Evolutionary conservation across 1,140 invertebrate species (phyloP).

Genomic region (Solenopsis invicta): DNA sequence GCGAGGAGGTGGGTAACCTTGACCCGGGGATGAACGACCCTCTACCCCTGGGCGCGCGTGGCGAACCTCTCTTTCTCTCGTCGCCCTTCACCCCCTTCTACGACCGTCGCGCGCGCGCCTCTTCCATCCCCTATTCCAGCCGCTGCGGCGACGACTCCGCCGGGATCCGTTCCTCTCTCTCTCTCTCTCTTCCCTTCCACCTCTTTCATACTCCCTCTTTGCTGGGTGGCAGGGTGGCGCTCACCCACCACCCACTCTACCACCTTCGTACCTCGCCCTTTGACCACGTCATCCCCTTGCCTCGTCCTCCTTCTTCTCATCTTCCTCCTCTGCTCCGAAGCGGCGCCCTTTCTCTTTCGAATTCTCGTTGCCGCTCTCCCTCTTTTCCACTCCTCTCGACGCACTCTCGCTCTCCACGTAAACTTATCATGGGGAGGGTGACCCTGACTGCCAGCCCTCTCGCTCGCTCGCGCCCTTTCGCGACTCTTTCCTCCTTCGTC

Average conservation of each 20-base stretch:
- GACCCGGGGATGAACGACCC: slow-evolving; percentile 86
- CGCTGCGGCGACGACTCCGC: slow-evolving; percentile 59
- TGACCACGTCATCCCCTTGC: slow-evolving; percentile 37
- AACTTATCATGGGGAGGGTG: slow-evolving; percentile 72
- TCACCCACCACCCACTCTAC: slow-evolving; percentile 57
- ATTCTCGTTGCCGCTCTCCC: slow-evolving; percentile 62
- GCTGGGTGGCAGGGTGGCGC: slow-evolving; percentile 23
- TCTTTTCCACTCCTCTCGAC: slow-evolving; percentile 53
- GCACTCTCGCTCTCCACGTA: slow-evolving; percentile 75
- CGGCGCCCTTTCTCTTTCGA: slow-evolving; percentile 63
- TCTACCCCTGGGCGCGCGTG: slow-evolving; percentile 76
- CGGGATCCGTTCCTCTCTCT: slow-evolving; percentile 39
- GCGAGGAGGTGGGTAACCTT: slow-evolving; percentile 83
- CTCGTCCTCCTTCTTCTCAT: not conserved
- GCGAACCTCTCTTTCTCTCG: slow-evolving; percentile 66
- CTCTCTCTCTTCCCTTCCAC: slow-evolving; percentile 26
- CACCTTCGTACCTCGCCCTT: slow-evolving; percentile 55
- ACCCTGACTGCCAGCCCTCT: slow-evolving; percentile 52
- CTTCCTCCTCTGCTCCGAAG: slow-evolving; percentile 5
- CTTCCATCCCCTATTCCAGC: not conserved
- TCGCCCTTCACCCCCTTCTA: slow-evolving; percentile 65
- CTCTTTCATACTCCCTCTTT: slow-evolving; percentile 56
- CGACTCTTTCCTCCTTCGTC: slow-evolving; percentile 44
- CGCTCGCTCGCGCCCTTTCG: slow-evolving; percentile 45
- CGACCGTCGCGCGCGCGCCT: slow-evolving; percentile 42